phyloP scores from a whole-genome alignment of 2,888 invertebrate genomes.

The Caradrina clavipalpis region DNA sequence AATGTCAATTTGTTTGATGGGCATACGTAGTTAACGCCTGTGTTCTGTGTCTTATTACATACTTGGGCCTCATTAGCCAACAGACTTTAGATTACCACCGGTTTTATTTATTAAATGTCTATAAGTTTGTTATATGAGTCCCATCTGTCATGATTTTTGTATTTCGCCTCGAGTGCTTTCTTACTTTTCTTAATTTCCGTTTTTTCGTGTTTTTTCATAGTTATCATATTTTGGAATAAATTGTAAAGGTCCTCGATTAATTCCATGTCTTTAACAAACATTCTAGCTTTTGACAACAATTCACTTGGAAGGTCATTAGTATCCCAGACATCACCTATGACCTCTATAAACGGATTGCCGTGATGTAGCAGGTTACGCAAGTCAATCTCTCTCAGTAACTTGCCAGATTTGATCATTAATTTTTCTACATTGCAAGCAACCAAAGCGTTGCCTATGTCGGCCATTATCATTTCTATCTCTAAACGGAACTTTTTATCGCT shows the following conservation, averaged over 20 bases:
- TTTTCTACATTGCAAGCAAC: neutral
- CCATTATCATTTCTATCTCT: slow-evolving; percentile 36
- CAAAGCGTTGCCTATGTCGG: slow-evolving; percentile 36
- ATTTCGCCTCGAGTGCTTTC: too few species aligned
- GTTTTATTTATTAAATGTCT: too few species aligned
- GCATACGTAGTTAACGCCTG: too few species aligned
- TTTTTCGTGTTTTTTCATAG: neutral
- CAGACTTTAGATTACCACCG: too few species aligned
- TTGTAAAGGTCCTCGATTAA: slow-evolving; percentile 23
- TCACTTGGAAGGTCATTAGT: slow-evolving; percentile 21
- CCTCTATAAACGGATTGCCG: slow-evolving; percentile 41
- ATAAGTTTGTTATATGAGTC: too few species aligned
- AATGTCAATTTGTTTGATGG: too few species aligned
- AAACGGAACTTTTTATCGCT: slow-evolving; percentile 26
- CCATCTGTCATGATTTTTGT: too few species aligned
- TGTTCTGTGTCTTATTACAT: too few species aligned
- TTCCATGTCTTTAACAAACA: slow-evolving; percentile 11
- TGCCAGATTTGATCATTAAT: slow-evolving; percentile 10
- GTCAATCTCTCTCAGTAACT: slow-evolving; percentile 15
- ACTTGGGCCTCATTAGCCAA: too few species aligned
- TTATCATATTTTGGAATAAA: slow-evolving; percentile 7
- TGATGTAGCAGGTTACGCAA: slow-evolving; percentile 37
- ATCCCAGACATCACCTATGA: slow-evolving; percentile 24
- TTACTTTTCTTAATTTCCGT: too few species aligned
- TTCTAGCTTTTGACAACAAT: slow-evolving; percentile 30